These are phyloP conservation scores for Apodemus speciosus DNA, from an alignment of 2,113 vertebrate genomes.

Conservation along the genomic window DNA sequence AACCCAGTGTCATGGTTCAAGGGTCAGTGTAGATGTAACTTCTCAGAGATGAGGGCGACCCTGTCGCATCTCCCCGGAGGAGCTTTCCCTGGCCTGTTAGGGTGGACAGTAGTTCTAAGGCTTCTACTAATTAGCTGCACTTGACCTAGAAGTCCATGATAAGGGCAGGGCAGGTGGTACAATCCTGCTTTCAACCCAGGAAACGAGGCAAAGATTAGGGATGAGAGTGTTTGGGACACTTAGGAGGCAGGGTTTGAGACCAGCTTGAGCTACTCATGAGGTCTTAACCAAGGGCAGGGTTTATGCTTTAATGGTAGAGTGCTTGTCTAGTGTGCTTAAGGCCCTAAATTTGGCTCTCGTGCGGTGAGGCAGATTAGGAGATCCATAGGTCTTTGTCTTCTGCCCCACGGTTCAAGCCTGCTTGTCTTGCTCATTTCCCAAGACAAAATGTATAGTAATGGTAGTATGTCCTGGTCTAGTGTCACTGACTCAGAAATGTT, in stretches of 20 bases:
- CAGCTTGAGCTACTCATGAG: not conserved
- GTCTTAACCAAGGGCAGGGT: not conserved
- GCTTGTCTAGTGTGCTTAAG: not conserved
- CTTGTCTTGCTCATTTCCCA: not conserved
- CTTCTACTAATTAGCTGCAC: not conserved
- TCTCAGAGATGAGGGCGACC: not conserved
- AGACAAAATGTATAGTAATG: not conserved
- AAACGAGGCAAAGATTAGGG: conserved; percentile 50
- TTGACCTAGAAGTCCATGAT: not conserved
- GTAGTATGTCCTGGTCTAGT: not conserved
- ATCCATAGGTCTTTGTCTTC: not conserved
- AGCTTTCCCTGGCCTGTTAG: not conserved
- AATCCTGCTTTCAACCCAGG: conserved; percentile 23
- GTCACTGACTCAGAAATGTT: not conserved
- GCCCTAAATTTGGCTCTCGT: not conserved
- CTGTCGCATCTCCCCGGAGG: not conserved
- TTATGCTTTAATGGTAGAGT: not conserved
- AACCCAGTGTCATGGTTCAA: not conserved
- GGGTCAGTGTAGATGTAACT: not conserved
- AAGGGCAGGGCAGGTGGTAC: not conserved
- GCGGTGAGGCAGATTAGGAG: not conserved
- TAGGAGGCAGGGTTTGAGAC: not conserved
- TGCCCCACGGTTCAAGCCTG: not conserved
- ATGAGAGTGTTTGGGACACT: not conserved
- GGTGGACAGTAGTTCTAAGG: not conserved